Base-by-base conservation (phyloP, 2,888 invertebrate species). In the Cephus spinipes region DNA sequence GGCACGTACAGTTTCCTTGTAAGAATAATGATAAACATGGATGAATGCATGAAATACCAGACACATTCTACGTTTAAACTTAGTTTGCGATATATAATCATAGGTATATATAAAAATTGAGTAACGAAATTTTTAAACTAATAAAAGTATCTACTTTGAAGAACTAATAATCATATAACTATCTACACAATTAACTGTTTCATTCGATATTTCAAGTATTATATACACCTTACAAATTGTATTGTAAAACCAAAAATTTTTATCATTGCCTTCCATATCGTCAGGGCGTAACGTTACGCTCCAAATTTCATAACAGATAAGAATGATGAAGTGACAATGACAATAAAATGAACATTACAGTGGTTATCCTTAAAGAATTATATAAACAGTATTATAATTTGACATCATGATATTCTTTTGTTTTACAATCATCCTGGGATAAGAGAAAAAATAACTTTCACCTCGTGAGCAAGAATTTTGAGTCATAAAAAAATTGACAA, bases 1-100 rank as follows among this genome's bases (percentile, higher is more conserved):
- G 86, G 86, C 85, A 88, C 86, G 83, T 84, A 87, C 79, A 82
- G 81, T 80, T 86, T 84, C 80, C 68, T 77, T 79, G 76, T 80
- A 81, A 76, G 77, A 79, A 55, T 82, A 80, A 74, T 79, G 79
- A 83, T 85, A 85, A 83, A 83, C 83, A 82, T 80, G 83, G 80
- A 40, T 75, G 79, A 85, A 84, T 79, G 73, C 76, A 79, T 77
- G 75, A 77, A 40, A 80, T 81, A 83, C 75, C 79, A 79, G 73
- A 81, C 71, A 81, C 77, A 79, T 74, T 55, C 31, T 79, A 79
- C 68, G 73, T 23, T 73, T 68, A 77, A 69, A 73, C 74, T 75
- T 74, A 78, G 77, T 55, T 68, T 78, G 73, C 55, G 15, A 68
- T 35, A 23, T 76, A 69, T 69, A 76, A 69, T 69, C 71, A 69